phyloP scores from a whole-genome alignment of 2,888 invertebrate genomes.

The Xylota sylvarum region DNA sequence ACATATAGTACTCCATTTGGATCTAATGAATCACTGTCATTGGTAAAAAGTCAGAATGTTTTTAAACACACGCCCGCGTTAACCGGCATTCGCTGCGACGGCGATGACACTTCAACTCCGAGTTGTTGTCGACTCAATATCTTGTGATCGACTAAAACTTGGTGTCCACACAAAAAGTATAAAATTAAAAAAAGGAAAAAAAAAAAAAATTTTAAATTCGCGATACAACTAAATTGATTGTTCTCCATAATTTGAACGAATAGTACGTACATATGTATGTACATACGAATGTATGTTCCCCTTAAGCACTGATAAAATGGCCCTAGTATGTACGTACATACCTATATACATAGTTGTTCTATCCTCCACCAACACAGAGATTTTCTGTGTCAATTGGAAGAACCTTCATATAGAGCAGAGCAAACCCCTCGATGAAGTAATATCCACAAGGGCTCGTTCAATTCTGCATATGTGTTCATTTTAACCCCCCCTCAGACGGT shows the following conservation, averaged over 20 bases:
- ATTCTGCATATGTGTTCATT: constrained; percentile 9
- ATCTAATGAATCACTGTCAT: constrained; percentile 52
- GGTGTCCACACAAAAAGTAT: constrained; percentile 46
- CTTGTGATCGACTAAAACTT: constrained; percentile 67
- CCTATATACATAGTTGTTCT: not conserved
- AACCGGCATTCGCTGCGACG: constrained; percentile 23
- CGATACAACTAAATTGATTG: constrained; percentile 75
- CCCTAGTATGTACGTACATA: constrained; percentile 26
- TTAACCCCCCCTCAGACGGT: not conserved
- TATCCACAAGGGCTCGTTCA: constrained; percentile 47
- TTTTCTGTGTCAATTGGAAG: constrained; percentile 61
- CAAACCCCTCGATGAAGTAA: constrained; percentile 48
- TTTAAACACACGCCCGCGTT: constrained; percentile 21
- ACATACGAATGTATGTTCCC: constrained; percentile 32
- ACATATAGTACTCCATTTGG: constrained; percentile 39
- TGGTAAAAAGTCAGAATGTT: constrained; percentile 17
- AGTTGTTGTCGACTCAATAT: constrained; percentile 65
- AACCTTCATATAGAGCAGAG: constrained; percentile 53
- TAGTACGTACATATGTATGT: constrained; percentile 40
- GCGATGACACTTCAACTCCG: constrained; percentile 30
- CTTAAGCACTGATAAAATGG: constrained; percentile 62
- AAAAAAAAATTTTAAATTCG: constrained; percentile 54
- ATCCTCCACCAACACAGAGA: not conserved
- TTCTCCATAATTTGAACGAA: constrained; percentile 59
- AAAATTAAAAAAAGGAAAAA: constrained; percentile 44